Evolutionary conservation across 2,888 invertebrate species (phyloP).

Genomic region (Xestobium rufovillosum): DNA sequence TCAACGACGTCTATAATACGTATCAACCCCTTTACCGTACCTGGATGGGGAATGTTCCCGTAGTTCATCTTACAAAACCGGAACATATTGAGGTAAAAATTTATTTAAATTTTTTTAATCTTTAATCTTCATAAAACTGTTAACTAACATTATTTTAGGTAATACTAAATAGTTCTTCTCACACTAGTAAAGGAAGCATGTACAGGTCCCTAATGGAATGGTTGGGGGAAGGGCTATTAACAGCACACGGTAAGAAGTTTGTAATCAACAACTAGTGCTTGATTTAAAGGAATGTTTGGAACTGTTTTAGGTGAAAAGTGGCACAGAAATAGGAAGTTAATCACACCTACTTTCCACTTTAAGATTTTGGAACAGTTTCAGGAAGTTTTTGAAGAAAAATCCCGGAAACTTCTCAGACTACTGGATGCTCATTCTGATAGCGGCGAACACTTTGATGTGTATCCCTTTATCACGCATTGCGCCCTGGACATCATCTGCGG

Average conservation of each 20-base stretch:
- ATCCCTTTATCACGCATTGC: slow-evolving; percentile 30
- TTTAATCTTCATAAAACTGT: neutral
- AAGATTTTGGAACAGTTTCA: slow-evolving; percentile 31
- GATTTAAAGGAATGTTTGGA: slow-evolving; percentile 1
- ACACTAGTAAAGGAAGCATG: slow-evolving; percentile 24
- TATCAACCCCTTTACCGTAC: slow-evolving; percentile 27
- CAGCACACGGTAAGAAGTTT: slow-evolving; percentile 24
- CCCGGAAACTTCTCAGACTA: slow-evolving; percentile 24
- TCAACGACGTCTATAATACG: slow-evolving; percentile 7
- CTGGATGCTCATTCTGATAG: slow-evolving; percentile 25
- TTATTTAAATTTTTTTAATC: neutral
- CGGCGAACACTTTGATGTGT: slow-evolving; percentile 31
- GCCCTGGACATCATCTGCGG: slow-evolving; percentile 35
- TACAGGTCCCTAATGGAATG: slow-evolving; percentile 26
- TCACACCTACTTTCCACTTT: slow-evolving; percentile 35
- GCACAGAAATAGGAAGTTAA: slow-evolving; percentile 28
- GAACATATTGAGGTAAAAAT: slow-evolving; percentile 27
- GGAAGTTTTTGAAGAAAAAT: slow-evolving; percentile 31
- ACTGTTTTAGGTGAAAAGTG: slow-evolving; percentile 25
- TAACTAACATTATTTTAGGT: slow-evolving; percentile 20
- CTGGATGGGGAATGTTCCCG: slow-evolving; percentile 24
- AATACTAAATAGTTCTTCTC: slow-evolving; percentile 24
- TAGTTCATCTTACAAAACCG: slow-evolving; percentile 27
- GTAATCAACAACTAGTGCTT: neutral
- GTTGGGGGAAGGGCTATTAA: slow-evolving; percentile 30